phyloP scores from a whole-genome alignment of 2,888 invertebrate genomes.

The Synanthedon vespiformis region DNA sequence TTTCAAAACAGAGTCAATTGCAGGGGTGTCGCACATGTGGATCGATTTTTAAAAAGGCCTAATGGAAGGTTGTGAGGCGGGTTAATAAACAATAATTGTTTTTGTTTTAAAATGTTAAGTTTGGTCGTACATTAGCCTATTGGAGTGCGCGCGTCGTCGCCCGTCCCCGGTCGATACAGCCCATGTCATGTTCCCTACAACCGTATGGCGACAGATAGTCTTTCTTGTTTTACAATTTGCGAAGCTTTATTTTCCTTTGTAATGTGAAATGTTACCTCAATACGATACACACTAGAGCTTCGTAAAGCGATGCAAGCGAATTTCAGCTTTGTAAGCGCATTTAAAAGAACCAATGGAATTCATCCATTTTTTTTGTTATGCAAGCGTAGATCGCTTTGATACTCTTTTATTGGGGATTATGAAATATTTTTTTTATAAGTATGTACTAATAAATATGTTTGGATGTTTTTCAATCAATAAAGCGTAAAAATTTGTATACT shows the following conservation, averaged over 20 bases:
- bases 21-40: neutral
- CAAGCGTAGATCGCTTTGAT: too few species aligned
- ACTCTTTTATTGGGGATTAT: too few species aligned
- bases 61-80: neutral
- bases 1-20: neutral
- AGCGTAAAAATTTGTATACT: too few species aligned
- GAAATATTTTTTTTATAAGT: too few species aligned
- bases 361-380: too few species aligned
- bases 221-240: slow-evolving; percentile 51
- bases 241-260: slow-evolving; percentile 13
- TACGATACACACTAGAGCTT: neutral
- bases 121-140: slow-evolving; percentile 26
- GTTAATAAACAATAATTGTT: neutral
- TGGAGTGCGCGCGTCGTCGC: slow-evolving; percentile 64
- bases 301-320: neutral
- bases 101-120: slow-evolving; percentile 10
- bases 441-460: too few species aligned
- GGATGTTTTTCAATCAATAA: too few species aligned
- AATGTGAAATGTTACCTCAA: neutral
- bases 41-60: neutral
- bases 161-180: slow-evolving; percentile 56
- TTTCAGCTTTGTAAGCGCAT: neutral
- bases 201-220: slow-evolving; percentile 62
- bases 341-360: neutral
- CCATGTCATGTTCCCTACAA: slow-evolving; percentile 41